These are phyloP conservation scores for Scalopus aquaticus DNA, from an alignment of 2,113 vertebrate genomes.

Conservation along the genomic window DNA sequence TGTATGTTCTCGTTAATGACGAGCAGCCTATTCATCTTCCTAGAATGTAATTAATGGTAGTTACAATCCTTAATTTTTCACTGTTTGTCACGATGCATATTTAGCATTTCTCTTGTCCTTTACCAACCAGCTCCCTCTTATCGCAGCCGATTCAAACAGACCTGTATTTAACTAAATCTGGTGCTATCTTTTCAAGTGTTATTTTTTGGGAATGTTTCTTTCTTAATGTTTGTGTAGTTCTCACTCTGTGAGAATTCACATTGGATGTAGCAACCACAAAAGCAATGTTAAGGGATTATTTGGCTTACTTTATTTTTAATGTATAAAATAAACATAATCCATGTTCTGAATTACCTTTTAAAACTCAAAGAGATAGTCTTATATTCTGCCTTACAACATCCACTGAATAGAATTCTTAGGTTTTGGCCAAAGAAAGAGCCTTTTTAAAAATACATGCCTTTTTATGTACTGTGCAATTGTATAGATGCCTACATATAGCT, in stretches of 20 bases:
- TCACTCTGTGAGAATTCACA: neutral
- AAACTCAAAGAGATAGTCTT: constrained; percentile 16
- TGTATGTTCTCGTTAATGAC: constrained; percentile 95
- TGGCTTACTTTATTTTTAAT: neutral
- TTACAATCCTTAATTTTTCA: constrained; percentile 91
- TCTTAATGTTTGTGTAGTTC: constrained; percentile 12
- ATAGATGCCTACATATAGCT: neutral
- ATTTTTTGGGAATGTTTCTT: constrained; percentile 60
- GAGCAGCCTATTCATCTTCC: constrained; percentile 91
- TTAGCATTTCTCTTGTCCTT: constrained; percentile 87
- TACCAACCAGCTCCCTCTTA: constrained; percentile 85
- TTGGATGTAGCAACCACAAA: neutral
- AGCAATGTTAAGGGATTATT: neutral
- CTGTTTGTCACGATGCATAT: constrained; percentile 90
- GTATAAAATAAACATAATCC: neutral
- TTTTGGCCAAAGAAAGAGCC: neutral
- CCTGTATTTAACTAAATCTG: constrained; percentile 83
- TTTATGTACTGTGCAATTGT: neutral
- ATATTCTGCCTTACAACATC: neutral
- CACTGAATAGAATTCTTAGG: neutral
- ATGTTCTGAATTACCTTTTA: constrained; percentile 22
- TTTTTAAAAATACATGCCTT: neutral
- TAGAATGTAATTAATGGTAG: constrained; percentile 90
- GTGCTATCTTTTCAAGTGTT: constrained; percentile 72
- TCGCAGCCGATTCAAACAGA: constrained; percentile 86